Percentiles rank a stretch among this genome's conserved stretches.
Conservation (phyloP, 1,140 invertebrate species). For the Drosophila willistoni region DNA sequence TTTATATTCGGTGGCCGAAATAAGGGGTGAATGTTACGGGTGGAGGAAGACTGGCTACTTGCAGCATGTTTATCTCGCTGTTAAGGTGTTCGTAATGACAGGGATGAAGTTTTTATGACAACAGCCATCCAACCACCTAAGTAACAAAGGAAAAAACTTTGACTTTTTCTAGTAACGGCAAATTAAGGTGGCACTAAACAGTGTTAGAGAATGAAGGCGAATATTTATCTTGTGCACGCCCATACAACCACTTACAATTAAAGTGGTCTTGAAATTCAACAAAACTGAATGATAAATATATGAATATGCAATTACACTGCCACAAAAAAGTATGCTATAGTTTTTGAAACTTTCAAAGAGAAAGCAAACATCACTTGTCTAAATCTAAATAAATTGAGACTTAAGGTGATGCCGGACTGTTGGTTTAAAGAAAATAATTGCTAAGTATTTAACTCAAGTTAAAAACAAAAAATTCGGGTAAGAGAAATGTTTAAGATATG, state of each 20-base stretch:
- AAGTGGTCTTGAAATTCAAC: too few relatives aligned
- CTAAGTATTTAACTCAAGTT: too few relatives aligned
- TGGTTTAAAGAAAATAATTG: too few relatives aligned
- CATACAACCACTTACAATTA: neutral
- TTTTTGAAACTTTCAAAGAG: neutral
- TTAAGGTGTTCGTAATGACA: conserved; percentile 61
- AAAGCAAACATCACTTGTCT: too few relatives aligned
- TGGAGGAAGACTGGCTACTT: conserved; percentile 41
- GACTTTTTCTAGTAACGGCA: conserved; percentile 30
- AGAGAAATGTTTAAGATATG: too few relatives aligned
- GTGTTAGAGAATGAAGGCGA: neutral
- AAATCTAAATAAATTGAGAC: too few relatives aligned
- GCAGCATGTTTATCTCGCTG: conserved; percentile 64
- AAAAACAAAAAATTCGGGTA: too few relatives aligned
- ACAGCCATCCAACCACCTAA: conserved; percentile 27
- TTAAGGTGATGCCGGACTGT: too few relatives aligned
- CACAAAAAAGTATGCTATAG: neutral
- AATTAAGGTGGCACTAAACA: too few relatives aligned
- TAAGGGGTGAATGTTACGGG: conserved; percentile 16
- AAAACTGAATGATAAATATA: too few relatives aligned
- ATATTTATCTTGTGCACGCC: neutral
- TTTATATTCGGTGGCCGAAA: conserved; percentile 10
- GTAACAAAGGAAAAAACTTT: conserved; percentile 29
- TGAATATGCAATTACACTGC: too few relatives aligned
- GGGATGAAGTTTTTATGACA: conserved; percentile 62